Evolutionary conservation across 1,140 invertebrate species (phyloP).

Genomic region (Bombus superbus): DNA sequence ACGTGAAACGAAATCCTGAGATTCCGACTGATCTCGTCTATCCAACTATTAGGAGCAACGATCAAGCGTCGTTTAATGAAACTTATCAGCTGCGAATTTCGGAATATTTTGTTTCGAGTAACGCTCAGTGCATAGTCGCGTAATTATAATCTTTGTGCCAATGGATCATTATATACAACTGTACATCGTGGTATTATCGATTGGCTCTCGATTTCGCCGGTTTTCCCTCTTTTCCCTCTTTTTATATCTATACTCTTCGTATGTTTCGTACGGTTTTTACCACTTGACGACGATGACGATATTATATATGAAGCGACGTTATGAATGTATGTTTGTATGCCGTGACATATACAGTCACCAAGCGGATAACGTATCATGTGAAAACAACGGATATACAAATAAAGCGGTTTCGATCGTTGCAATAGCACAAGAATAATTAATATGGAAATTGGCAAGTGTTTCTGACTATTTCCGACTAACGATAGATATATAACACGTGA

Average conservation of each 20-base stretch:
- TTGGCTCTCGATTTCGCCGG: neutral
- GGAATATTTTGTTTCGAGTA: neutral
- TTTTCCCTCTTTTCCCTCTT: neutral
- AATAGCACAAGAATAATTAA: slow-evolving; percentile 56
- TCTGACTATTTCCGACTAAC: slow-evolving; percentile 54
- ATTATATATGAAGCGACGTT: neutral
- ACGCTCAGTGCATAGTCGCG: neutral
- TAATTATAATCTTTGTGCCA: neutral
- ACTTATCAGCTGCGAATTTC: neutral
- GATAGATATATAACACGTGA: slow-evolving; percentile 30
- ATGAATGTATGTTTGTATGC: neutral
- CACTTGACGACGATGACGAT: slow-evolving; percentile 23
- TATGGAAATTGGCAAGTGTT: slow-evolving; percentile 34
- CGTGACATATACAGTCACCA: slow-evolving; percentile 44
- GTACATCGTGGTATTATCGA: slow-evolving; percentile 1
- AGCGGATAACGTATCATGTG: slow-evolving; percentile 40
- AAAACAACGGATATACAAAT: slow-evolving; percentile 60
- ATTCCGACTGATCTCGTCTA: neutral
- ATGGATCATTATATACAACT: neutral
- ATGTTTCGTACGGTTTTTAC: slow-evolving; percentile 7
- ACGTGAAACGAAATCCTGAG: neutral
- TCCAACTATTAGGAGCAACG: neutral
- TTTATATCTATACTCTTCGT: neutral
- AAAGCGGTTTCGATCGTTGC: slow-evolving; percentile 58
- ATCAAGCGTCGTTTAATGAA: neutral